Evolutionary conservation across 2,888 invertebrate species (phyloP).

Genomic region (Chaetogeoica ovagalla): DNA sequence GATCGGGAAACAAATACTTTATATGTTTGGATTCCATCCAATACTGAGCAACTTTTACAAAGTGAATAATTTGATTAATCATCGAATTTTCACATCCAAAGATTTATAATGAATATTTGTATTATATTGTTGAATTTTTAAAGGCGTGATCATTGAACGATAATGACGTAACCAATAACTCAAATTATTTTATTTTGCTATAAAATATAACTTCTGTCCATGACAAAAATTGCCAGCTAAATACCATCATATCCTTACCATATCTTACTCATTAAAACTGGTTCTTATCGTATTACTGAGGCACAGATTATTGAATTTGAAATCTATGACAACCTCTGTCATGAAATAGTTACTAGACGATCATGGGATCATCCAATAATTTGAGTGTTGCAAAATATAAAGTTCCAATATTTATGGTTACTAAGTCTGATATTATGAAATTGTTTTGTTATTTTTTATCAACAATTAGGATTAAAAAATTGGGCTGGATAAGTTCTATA

Average conservation of each 20-base stretch:
- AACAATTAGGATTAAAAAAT: slow-evolving; percentile 2
- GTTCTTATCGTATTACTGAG: no score
- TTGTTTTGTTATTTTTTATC: slow-evolving; percentile 39
- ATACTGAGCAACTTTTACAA: slow-evolving; percentile 56
- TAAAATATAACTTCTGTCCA: neutral
- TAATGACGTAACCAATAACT: slow-evolving; percentile 6
- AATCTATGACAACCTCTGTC: no score
- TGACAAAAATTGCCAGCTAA: neutral
- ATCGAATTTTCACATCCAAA: slow-evolving; percentile 8
- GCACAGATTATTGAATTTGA: no score
- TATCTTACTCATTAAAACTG: no score
- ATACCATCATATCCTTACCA: no score
- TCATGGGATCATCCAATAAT: no score
- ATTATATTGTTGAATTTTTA: slow-evolving; percentile 25
- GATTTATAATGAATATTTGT: slow-evolving; percentile 6
- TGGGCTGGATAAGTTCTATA: neutral
- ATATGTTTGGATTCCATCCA: slow-evolving; percentile 57
- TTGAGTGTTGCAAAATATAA: neutral
- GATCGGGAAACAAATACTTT: slow-evolving; percentile 56
- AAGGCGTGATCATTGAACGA: neutral
- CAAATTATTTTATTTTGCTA: neutral
- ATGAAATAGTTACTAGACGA: no score
- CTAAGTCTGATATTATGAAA: slow-evolving; percentile 29
- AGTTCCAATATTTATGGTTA: neutral
- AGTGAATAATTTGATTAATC: slow-evolving; percentile 54